phyloP scores from a whole-genome alignment of 2,113 vertebrate genomes.

The Elaphurus davidianus region DNA sequence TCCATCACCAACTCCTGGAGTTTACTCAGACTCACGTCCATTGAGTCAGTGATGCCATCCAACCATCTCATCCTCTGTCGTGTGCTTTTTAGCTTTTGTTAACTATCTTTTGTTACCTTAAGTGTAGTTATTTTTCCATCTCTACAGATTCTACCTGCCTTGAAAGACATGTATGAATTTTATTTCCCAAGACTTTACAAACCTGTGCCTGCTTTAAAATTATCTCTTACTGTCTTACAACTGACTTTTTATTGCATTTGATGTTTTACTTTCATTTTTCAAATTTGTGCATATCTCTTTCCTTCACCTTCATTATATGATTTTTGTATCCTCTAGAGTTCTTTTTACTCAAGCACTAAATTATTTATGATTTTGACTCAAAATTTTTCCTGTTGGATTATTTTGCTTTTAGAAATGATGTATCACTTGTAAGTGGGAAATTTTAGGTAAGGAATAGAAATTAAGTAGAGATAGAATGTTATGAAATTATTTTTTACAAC shows the following conservation, averaged over 20 bases:
- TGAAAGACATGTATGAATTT: neutral
- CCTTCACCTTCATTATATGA: neutral
- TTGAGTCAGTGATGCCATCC: neutral
- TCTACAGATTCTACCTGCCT: neutral
- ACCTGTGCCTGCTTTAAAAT: neutral
- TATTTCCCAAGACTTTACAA: neutral
- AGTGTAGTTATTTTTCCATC: neutral
- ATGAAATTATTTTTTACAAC: neutral
- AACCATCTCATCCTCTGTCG: neutral
- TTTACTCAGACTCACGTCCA: neutral
- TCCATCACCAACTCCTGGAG: neutral
- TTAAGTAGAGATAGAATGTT: neutral
- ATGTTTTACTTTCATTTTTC: neutral
- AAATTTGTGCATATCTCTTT: neutral
- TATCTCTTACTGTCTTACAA: neutral
- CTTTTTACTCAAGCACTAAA: neutral
- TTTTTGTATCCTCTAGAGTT: neutral
- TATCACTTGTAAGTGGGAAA: neutral
- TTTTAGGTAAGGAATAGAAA: neutral
- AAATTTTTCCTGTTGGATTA: neutral
- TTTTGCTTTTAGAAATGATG: slow-evolving; percentile 11
- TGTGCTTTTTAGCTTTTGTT: neutral
- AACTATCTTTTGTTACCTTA: neutral
- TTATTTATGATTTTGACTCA: neutral
- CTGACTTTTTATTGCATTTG: neutral